phyloP scores from a whole-genome alignment of 2,888 invertebrate genomes.

The Itoplectis maculator region DNA sequence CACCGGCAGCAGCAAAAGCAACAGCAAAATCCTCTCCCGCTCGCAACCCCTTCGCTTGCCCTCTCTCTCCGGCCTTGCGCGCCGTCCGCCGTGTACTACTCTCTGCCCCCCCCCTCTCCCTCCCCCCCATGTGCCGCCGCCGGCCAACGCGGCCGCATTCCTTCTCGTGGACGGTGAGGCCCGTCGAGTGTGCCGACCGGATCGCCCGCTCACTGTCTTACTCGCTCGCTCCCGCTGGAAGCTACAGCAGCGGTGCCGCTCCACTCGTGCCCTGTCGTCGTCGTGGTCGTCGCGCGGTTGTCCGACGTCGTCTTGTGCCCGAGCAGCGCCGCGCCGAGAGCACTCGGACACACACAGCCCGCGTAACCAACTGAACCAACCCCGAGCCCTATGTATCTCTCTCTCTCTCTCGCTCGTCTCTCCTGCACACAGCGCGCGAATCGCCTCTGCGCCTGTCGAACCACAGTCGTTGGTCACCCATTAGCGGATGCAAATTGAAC shows the following conservation, averaged over 20 bases:
- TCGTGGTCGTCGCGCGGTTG: conserved; percentile 34
- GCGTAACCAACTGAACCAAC: conserved; percentile 18
- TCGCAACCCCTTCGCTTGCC: conserved; percentile 68
- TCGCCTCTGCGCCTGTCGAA: neutral
- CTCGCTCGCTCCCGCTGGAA: conserved; percentile 63
- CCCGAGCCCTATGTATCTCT: conserved; percentile 14
- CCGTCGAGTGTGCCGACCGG: conserved; percentile 48
- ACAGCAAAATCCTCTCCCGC: conserved; percentile 14
- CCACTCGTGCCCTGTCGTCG: conserved; percentile 31
- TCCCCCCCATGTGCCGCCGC: conserved; percentile 83
- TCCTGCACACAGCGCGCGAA: neutral
- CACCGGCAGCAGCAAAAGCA: neutral
- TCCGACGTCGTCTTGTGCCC: conserved; percentile 39
- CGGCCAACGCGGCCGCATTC: conserved; percentile 85
- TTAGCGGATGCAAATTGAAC: neutral
- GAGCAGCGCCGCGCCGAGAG: neutral
- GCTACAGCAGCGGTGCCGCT: neutral
- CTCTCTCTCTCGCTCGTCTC: conserved; percentile 4
- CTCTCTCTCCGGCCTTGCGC: conserved; percentile 81
- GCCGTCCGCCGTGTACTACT: conserved; percentile 56
- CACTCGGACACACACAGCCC: conserved; percentile 19
- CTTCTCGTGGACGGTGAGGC: conserved; percentile 84
- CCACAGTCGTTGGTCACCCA: neutral
- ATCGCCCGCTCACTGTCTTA: conserved; percentile 61
- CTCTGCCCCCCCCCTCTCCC: conserved; percentile 84